phyloP scores from a whole-genome alignment of 2,113 vertebrate species.

The Hippolais icterina region DNA sequence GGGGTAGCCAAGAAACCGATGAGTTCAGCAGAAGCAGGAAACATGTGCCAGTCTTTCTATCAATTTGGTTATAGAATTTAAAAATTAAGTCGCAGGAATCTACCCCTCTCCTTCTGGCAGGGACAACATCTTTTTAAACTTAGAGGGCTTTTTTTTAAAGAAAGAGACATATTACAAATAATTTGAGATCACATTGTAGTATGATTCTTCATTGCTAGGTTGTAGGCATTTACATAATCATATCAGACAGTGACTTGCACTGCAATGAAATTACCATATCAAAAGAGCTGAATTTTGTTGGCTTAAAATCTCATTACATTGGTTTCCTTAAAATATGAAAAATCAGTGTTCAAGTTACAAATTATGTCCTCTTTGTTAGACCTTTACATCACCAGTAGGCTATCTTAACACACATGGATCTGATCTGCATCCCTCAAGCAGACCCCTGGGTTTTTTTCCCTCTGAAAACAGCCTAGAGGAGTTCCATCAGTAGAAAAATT shows the following conservation, averaged over 20 bases:
- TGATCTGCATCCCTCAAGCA: background rate
- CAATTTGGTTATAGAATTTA: background rate
- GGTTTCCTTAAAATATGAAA: background rate
- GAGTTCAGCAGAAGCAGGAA: background rate
- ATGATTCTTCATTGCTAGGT: background rate
- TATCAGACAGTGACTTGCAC: background rate
- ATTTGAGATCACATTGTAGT: background rate
- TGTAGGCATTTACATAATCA: constrained; percentile 30
- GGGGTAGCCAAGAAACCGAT: rapidly evolving
- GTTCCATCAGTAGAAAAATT: background rate
- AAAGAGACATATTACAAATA: background rate
- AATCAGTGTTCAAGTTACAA: background rate
- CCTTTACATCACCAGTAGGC: background rate
- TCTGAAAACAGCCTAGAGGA: background rate
- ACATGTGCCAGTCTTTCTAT: background rate
- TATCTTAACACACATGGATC: background rate
- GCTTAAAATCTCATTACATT: background rate
- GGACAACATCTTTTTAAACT: background rate
- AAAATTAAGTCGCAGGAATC: background rate
- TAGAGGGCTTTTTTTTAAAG: background rate
- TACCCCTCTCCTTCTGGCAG: background rate
- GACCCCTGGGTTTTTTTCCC: background rate
- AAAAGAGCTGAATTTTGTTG: background rate
- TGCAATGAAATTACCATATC: constrained; percentile 19
- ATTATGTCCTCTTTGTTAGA: background rate